Evolutionary conservation across 2,113 vertebrate species (phyloP).

Genomic region (Sprattus sprattus): DNA sequence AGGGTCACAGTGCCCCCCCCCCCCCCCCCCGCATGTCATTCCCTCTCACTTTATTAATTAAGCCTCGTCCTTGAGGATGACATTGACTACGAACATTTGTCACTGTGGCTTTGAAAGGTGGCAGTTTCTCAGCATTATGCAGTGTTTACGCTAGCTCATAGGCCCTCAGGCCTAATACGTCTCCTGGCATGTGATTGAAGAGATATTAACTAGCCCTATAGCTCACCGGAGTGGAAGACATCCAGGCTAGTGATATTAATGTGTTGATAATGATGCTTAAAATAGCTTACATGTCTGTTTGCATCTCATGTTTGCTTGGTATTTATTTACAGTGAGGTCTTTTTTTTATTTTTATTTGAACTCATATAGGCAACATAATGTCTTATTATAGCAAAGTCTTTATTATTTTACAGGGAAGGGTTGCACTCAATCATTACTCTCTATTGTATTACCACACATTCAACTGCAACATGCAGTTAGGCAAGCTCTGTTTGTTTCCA

Average conservation of each 20-base stretch:
- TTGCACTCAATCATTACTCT: not conserved
- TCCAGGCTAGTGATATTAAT: not conserved
- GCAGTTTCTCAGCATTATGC: not conserved
- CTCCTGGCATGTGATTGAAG: not conserved
- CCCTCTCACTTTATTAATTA: slow-evolving; percentile 52
- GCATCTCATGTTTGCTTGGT: not conserved
- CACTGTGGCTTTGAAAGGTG: not conserved
- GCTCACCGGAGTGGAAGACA: not conserved
- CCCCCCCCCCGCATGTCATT: slow-evolving; percentile 23
- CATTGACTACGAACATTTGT: slow-evolving; percentile 60
- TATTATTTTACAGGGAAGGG: not conserved
- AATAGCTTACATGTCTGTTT: not conserved
- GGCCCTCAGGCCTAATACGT: not conserved
- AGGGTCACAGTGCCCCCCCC: not conserved
- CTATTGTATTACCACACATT: not conserved
- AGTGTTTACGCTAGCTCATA: not conserved
- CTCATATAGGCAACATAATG: not conserved
- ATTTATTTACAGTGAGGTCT: not conserved
- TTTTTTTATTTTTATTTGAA: not conserved
- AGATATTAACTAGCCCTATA: not conserved
- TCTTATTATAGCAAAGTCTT: not conserved
- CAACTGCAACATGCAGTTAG: not conserved
- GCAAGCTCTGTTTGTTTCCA: not conserved
- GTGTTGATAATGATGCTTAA: slow-evolving; percentile 14
- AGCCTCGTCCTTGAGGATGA: slow-evolving; percentile 66